phyloP scores from a whole-genome alignment of 2,888 invertebrate species.

The Philereme vetulata region DNA sequence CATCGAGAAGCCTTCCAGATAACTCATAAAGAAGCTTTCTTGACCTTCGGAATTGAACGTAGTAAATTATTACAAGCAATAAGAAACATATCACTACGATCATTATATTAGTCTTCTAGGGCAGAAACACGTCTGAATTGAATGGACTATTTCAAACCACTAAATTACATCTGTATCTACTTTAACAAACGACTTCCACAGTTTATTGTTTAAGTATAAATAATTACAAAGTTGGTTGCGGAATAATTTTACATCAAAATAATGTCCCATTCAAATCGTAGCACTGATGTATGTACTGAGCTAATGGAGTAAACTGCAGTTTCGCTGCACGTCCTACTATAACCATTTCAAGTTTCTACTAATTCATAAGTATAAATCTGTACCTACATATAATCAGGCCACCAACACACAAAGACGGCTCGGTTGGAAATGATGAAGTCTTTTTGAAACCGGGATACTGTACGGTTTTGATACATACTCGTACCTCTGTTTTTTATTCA shows the following conservation, averaged over 20 bases:
- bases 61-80: conserved; percentile 51
- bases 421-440: not conserved
- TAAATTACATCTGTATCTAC: not conserved
- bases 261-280: conserved; percentile 6
- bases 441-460: not conserved
- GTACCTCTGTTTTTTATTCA: conserved; percentile 3
- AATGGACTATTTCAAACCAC: conserved; percentile 11
- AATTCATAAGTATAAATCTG: not conserved
- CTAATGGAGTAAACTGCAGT: conserved; percentile 2
- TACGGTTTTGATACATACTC: not conserved
- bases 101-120: conserved; percentile 46
- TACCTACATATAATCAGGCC: not conserved
- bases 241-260: conserved; percentile 14
- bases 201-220: conserved; percentile 5
- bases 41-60: conserved; percentile 54
- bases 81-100: conserved; percentile 51
- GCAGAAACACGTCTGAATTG: not conserved
- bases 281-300: conserved; percentile 15
- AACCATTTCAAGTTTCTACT: not conserved
- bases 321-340: not conserved
- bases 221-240: conserved; percentile 14
- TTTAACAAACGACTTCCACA: not conserved
- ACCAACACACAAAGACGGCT: not conserved
- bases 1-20: conserved; percentile 51
- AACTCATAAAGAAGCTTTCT: conserved; percentile 59